Conservation (phyloP, 2,888 invertebrate species). For the Lordiphosa andalusiaca region DNA sequence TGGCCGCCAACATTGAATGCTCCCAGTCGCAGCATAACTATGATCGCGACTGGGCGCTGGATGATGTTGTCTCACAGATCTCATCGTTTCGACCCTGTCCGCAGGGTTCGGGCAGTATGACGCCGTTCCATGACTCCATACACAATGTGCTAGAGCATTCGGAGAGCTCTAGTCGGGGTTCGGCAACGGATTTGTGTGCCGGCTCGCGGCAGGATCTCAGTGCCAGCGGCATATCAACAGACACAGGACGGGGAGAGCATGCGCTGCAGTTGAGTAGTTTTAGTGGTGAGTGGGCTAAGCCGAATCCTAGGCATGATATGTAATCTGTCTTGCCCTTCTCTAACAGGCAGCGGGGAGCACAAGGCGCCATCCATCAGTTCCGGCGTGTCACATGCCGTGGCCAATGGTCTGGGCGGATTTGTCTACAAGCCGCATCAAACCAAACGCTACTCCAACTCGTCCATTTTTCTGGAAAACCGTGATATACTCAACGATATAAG, state of each 20-base stretch:
- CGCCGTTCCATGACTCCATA: slow-evolving; percentile 80
- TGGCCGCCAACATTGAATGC: slow-evolving; percentile 85
- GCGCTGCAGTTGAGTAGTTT: slow-evolving; percentile 76
- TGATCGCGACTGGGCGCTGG: slow-evolving; percentile 80
- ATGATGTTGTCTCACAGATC: slow-evolving; percentile 80
- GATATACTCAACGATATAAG: slow-evolving; percentile 80
- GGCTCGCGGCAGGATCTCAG: slow-evolving; percentile 79
- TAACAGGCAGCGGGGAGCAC: slow-evolving; percentile 75
- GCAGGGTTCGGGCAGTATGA: slow-evolving; percentile 81
- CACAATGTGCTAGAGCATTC: slow-evolving; percentile 80
- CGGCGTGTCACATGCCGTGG: slow-evolving; percentile 77
- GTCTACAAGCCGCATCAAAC: slow-evolving; percentile 74
- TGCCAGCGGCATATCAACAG: slow-evolving; percentile 75
- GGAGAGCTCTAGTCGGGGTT: slow-evolving; percentile 78
- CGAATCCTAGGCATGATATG: rapidly evolving
- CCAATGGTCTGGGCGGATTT: slow-evolving; percentile 76
- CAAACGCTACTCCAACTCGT: slow-evolving; percentile 80
- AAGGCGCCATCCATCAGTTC: slow-evolving; percentile 77
- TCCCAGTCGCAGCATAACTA: slow-evolving; percentile 81
- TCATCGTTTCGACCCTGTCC: slow-evolving; percentile 80
- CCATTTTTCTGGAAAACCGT: slow-evolving; percentile 80
- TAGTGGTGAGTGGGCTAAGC: slow-evolving; percentile 60
- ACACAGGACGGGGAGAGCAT: slow-evolving; percentile 75
- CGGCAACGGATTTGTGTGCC: slow-evolving; percentile 76
- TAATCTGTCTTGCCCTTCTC: background rate